Percentiles rank a stretch among this genome's conserved stretches.
These are phyloP conservation scores for Sphecodes monilicornis DNA, from an alignment of 2,888 invertebrate species.

Conservation along the genomic window DNA sequence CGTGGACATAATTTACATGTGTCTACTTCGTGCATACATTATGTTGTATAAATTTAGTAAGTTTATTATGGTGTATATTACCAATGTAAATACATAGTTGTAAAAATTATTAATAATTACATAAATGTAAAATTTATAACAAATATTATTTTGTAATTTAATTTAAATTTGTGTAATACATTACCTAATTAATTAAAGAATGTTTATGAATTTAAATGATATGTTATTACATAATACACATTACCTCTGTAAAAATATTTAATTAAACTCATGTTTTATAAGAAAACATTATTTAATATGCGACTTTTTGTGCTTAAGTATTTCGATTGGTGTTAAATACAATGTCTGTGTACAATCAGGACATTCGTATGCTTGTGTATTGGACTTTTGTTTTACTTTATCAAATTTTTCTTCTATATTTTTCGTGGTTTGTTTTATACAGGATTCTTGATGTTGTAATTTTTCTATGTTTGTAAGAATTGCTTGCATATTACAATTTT, in stretches of 20 bases:
- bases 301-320: slow-evolving; percentile 92
- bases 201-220: slow-evolving; percentile 6
- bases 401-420: slow-evolving; percentile 26
- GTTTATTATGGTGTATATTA: slow-evolving; percentile 4
- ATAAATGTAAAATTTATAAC: slow-evolving; percentile 10
- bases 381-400: slow-evolving; percentile 84
- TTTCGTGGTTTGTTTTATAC: slow-evolving; percentile 77
- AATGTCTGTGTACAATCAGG: slow-evolving; percentile 89
- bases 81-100: background rate
- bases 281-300: slow-evolving; percentile 72
- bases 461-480: slow-evolving; percentile 89
- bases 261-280: background rate
- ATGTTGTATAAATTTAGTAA: background rate
- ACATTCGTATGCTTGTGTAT: slow-evolving; percentile 90
- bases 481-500: slow-evolving; percentile 88
- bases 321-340: slow-evolving; percentile 92
- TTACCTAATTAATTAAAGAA: background rate
- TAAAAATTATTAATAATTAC: background rate
- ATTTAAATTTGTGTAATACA: slow-evolving; percentile 5
- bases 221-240: slow-evolving; percentile 18
- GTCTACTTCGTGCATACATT: background rate
- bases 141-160: slow-evolving; percentile 1
- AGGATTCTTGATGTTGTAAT: slow-evolving; percentile 88
- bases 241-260: slow-evolving; percentile 20
- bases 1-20: slow-evolving; percentile 92